These are phyloP conservation scores for Ictidomys tridecemlineatus DNA, from an alignment of 2,113 vertebrate species.

Conservation along the genomic window DNA sequence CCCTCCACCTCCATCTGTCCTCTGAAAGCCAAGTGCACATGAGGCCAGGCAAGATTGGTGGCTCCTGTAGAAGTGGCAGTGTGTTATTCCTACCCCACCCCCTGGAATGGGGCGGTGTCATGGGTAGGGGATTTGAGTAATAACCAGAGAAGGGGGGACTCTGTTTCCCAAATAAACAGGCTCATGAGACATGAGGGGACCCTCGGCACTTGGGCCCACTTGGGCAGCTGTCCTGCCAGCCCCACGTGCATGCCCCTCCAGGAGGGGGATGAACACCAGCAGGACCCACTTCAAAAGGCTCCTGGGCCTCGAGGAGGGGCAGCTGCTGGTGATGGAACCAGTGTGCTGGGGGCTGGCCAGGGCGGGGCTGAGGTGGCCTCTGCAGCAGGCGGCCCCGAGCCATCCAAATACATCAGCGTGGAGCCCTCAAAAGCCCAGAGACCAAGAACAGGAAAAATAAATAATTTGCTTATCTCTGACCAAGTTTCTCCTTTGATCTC, in stretches of 20 bases:
- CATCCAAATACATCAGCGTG: slow-evolving; percentile 84
- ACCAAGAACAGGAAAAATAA: slow-evolving; percentile 90
- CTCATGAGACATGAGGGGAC: slow-evolving; percentile 85
- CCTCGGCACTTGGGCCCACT: too few relatives aligned
- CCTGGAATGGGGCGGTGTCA: not conserved
- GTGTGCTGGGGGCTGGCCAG: slow-evolving; percentile 81
- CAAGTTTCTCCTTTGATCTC: too few relatives aligned
- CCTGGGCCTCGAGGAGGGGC: slow-evolving; percentile 69
- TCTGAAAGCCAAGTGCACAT: not conserved
- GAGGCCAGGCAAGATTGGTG: not conserved
- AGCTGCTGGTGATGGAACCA: slow-evolving; percentile 85
- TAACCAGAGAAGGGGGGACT: slow-evolving; percentile 85
- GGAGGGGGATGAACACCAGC: not conserved
- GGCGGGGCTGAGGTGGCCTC: slow-evolving; percentile 82
- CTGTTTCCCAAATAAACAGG: slow-evolving; percentile 89
- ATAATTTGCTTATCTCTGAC: slow-evolving; percentile 89
- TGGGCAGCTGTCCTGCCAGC: slow-evolving; percentile 72
- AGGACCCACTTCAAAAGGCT: slow-evolving; percentile 89
- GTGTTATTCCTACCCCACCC: not conserved
- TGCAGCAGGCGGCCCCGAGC: slow-evolving; percentile 86
- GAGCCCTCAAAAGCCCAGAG: slow-evolving; percentile 84
- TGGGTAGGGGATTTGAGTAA: slow-evolving; percentile 82
- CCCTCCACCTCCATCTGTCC: not conserved
- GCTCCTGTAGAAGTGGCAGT: not conserved
- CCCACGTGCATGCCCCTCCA: too few relatives aligned